These are phyloP conservation scores for Eueremaeus valkanovi DNA, from an alignment of 2,888 invertebrate genomes.

Conservation along the genomic window DNA sequence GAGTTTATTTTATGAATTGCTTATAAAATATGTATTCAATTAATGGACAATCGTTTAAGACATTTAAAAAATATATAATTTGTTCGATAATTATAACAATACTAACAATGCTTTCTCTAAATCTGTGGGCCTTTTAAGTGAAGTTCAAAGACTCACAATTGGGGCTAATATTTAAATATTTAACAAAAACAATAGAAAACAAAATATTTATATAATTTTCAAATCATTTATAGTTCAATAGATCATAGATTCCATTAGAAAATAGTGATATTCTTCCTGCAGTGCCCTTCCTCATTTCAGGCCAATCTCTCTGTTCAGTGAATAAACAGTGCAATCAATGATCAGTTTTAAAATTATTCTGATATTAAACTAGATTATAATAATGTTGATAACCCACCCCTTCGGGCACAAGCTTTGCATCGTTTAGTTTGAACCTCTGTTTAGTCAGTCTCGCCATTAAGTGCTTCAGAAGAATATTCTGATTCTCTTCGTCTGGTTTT, in stretches of 20 bases:
- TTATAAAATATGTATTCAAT: neutral
- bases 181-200: neutral
- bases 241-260: slow-evolving; percentile 43
- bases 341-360: neutral
- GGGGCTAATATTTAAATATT: neutral
- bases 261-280: slow-evolving; percentile 45
- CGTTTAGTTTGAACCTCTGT: slow-evolving; percentile 58
- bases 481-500: slow-evolving; percentile 61
- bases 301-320: slow-evolving; percentile 42
- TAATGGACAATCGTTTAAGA: no score
- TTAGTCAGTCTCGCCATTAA: slow-evolving; percentile 66
- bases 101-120: neutral
- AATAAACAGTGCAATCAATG: neutral
- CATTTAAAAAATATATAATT: no score
- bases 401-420: slow-evolving; percentile 50
- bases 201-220: neutral
- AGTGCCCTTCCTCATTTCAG: slow-evolving; percentile 47
- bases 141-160: neutral
- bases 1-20: neutral
- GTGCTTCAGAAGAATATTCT: slow-evolving; percentile 62
- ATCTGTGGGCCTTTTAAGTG: neutral
- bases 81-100: no score
- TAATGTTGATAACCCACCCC: slow-evolving; percentile 36
- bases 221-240: slow-evolving; percentile 24
- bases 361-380: neutral